Evolutionary conservation across 2,888 invertebrate genomes (phyloP), one percentile per base, ranked within the genome.

Genomic region (Temnothorax rugatulus): DNA sequence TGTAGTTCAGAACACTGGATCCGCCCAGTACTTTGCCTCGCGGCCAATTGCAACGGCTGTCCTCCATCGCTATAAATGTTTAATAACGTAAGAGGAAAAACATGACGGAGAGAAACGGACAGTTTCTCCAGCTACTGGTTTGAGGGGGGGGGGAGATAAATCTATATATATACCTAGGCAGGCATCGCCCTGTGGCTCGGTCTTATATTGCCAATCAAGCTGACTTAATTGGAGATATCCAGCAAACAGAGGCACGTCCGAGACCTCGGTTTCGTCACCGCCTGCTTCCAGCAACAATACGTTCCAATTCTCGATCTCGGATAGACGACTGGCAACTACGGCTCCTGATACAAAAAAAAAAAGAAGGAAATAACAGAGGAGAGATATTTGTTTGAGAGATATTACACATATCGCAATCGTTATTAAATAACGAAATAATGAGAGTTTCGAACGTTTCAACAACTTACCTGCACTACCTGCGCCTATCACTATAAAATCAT

Each of bases 11-110:
- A 0, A 98, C 98, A 52, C 97, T 18, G 97, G 97, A 0, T 0
- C 99, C 99, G 0, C 99, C 99, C 2, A 99, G 96, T 0, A 98
- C 98, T 94, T 98, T 99, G 0, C 99, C 99, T 29, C 99, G 96
- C 0, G 98, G 98, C 98, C 98, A 98, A 95, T 98, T 98, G 94
- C 98, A 98, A 47, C 98, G 96, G 9, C 97, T 97, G 52, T 97
- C 96, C 91, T 97, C 97, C 98, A 98, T 98, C 7, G 97, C 98
- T 98, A 88, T 2, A 86, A 85, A 29, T 7, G 18, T 18, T 50
- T 18, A 18, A 34, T 34, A 34, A 34, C 5, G 34, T 34, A 34
- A 50, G 7, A 47, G 25, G 5, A n/a, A 21, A 57, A 29, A 29
- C 34, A 34, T 7, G 34, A 29, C 13, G 15, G 34, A 52, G 1